phyloP scores from a whole-genome alignment of 2,888 invertebrate genomes.

The Lomographa bimaculata region DNA sequence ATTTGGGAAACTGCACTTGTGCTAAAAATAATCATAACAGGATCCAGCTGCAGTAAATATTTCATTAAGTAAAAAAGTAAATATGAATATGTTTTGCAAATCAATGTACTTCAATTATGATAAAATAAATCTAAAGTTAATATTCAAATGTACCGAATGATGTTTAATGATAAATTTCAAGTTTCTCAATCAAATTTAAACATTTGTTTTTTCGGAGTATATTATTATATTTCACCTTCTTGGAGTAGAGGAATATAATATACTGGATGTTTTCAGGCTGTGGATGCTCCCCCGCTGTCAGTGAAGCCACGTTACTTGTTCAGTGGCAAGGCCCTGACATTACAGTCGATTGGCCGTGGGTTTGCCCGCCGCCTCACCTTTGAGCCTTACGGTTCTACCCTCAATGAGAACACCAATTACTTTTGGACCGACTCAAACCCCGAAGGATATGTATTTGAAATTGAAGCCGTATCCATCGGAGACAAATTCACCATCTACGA shows the following conservation, averaged over 20 bases:
- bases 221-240: slow-evolving; percentile 17
- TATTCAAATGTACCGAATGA: too few relatives aligned
- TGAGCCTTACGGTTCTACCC: slow-evolving; percentile 83
- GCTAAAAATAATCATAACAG: slow-evolving; percentile 54
- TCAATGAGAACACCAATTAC: slow-evolving; percentile 88
- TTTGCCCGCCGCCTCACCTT: slow-evolving; percentile 90
- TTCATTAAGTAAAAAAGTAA: too few relatives aligned
- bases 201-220: slow-evolving; percentile 14
- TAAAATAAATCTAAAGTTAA: too few relatives aligned
- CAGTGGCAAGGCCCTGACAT: slow-evolving; percentile 85
- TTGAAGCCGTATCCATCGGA: slow-evolving; percentile 86
- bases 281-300: slow-evolving; percentile 70
- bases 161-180: too few relatives aligned
- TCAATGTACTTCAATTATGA: too few relatives aligned
- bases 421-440: slow-evolving; percentile 91
- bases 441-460: slow-evolving; percentile 89
- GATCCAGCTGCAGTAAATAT: slow-evolving; percentile 35
- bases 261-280: slow-evolving; percentile 64
- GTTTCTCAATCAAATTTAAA: too few relatives aligned
- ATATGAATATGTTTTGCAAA: too few relatives aligned
- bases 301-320: slow-evolving; percentile 84
- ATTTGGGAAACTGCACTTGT: slow-evolving; percentile 4
- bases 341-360: slow-evolving; percentile 88
- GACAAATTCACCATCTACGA: slow-evolving; percentile 90
- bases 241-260: slow-evolving; percentile 44